phyloP scores from a whole-genome alignment of 2,888 invertebrate genomes.

The Achlya flavicornis region DNA sequence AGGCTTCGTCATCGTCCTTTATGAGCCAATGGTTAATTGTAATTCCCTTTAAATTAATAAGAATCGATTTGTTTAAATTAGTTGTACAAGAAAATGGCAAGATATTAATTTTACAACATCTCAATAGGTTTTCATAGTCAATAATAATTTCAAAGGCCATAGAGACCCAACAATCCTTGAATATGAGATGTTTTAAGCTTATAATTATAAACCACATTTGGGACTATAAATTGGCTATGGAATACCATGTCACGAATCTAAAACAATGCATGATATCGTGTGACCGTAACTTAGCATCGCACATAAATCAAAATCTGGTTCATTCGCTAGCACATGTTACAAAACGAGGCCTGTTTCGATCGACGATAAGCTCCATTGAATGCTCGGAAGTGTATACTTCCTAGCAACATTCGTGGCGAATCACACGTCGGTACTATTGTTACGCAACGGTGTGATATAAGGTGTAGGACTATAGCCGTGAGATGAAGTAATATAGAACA shows the following conservation, averaged over 20 bases:
- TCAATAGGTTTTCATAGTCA: too few relatives aligned
- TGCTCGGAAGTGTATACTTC: conserved; percentile 27
- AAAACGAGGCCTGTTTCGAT: conserved; percentile 11
- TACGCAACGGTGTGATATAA: conserved; percentile 31
- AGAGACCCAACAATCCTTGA: too few relatives aligned
- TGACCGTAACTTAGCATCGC: conserved; percentile 4
- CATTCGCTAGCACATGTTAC: conserved; percentile 6
- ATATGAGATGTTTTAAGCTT: not conserved
- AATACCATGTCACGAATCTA: conserved; percentile 4
- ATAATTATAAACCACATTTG: too few relatives aligned
- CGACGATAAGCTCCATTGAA: conserved; percentile 25
- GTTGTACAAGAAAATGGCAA: too few relatives aligned
- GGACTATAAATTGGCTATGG: not conserved
- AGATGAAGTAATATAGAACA: not conserved
- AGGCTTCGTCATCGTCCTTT: too few relatives aligned
- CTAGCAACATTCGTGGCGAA: conserved; percentile 15
- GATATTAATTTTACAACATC: too few relatives aligned
- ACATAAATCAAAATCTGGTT: conserved; percentile 9
- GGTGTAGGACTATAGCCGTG: conserved; percentile 11
- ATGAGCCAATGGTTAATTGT: too few relatives aligned
- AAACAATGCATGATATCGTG: not conserved
- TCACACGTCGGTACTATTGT: conserved; percentile 17
- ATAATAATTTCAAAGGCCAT: too few relatives aligned
- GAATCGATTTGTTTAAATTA: too few relatives aligned
- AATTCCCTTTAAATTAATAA: too few relatives aligned